Percentiles rank a stretch among this genome's conserved stretches.
Conservation (phyloP, 1,140 invertebrate species). For the Cyphomyrmex costatus region DNA sequence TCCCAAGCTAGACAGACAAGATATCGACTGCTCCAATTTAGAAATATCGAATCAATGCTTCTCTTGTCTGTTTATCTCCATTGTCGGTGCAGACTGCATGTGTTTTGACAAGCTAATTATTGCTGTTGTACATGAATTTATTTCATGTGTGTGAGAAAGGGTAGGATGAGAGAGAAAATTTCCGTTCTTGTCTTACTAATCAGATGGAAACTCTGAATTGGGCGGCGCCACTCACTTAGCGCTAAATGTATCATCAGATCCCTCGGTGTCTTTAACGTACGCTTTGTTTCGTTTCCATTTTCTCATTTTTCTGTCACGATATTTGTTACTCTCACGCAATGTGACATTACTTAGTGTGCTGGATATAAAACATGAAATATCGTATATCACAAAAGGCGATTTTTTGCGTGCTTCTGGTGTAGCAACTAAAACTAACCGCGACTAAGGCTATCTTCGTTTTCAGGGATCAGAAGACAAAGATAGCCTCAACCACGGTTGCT, state of each 20-base stretch:
- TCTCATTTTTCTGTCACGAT: no score
- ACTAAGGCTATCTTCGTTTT: no score
- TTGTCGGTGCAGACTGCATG: neutral
- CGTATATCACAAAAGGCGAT: no score
- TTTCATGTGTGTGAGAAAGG: neutral
- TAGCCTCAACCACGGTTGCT: no score
- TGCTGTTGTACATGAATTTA: neutral
- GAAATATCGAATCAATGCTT: constrained; percentile 16
- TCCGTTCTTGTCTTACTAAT: constrained; percentile 20
- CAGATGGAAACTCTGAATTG: constrained; percentile 35
- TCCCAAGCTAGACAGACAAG: neutral
- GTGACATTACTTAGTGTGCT: no score
- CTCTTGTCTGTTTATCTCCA: constrained; percentile 42
- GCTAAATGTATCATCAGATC: constrained; percentile 37
- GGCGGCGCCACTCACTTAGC: constrained; percentile 23
- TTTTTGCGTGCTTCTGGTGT: no score
- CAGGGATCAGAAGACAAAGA: no score
- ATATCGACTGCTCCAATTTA: constrained; percentile 6
- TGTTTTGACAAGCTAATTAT: constrained; percentile 34
- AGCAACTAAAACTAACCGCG: no score
- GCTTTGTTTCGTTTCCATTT: constrained; percentile 36
- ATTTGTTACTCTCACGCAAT: no score
- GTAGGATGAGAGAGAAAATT: neutral
- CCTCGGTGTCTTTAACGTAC: constrained; percentile 2
- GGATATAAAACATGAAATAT: no score